Evolutionary conservation across 2,797 vertebrate species (phyloP).

Genomic region (Oophaga sylvatica): DNA sequence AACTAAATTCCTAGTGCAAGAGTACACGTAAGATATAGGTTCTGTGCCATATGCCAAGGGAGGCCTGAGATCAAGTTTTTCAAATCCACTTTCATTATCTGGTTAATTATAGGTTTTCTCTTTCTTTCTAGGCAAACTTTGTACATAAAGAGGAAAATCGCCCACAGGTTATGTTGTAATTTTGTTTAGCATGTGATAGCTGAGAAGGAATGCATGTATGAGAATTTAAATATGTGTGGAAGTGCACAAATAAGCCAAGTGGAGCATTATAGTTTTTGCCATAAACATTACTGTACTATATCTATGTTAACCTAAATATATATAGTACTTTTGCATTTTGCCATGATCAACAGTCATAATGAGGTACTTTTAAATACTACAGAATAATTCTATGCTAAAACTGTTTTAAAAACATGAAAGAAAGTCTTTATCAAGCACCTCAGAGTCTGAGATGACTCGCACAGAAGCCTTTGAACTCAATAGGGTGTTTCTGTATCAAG

Average conservation of each 20-base stretch:
- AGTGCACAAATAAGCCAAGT: neutral
- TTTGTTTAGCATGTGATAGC: neutral
- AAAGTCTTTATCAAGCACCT: constrained; percentile 1
- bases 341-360: neutral
- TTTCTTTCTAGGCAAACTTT: neutral
- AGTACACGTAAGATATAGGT: neutral
- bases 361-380: neutral
- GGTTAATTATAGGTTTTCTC: neutral
- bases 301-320: neutral
- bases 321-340: neutral
- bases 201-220: neutral
- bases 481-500: constrained; percentile 39
- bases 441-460: neutral
- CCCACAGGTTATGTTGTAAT: neutral
- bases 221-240: neutral
- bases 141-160: neutral
- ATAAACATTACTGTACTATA: neutral
- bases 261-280: neutral
- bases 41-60: no score
- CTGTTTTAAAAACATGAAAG: neutral
- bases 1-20: neutral
- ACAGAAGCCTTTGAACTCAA: constrained; percentile 38
- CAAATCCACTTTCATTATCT: neutral
- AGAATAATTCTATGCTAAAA: neutral
- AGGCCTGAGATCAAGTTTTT: neutral